Conservation (phyloP, 2,888 invertebrate genomes). For the Hypena proboscidalis region DNA sequence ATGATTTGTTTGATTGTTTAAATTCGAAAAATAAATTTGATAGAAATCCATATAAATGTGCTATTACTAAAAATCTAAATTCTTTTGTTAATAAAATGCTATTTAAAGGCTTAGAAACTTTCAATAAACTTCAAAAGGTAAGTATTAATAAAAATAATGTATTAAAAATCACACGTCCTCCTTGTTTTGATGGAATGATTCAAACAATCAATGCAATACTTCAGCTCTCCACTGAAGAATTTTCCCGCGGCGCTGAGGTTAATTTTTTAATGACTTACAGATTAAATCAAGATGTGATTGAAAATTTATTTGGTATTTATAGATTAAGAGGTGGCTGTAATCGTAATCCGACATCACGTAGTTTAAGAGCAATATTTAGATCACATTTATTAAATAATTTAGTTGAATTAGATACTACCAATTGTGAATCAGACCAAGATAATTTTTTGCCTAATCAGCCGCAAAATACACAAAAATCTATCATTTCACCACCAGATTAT, state of each 20-base stretch:
- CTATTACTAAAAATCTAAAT: slow-evolving; percentile 7
- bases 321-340: slow-evolving; percentile 29
- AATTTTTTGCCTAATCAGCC: slow-evolving; percentile 1
- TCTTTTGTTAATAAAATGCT: not conserved
- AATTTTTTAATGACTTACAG: slow-evolving; percentile 28
- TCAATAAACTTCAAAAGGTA: slow-evolving; percentile 1
- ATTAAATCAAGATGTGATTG: slow-evolving; percentile 29
- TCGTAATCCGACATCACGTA: slow-evolving; percentile 26
- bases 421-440: slow-evolving; percentile 19
- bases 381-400: slow-evolving; percentile 22
- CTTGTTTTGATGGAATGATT: slow-evolving; percentile 1
- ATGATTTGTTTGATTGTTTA: slow-evolving; percentile 19
- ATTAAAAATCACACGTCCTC: slow-evolving; percentile 1
- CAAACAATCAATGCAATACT: slow-evolving; percentile 15
- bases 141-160: slow-evolving; percentile 1
- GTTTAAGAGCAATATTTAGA: slow-evolving; percentile 23
- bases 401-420: slow-evolving; percentile 15
- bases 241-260: slow-evolving; percentile 7
- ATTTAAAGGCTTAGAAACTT: not conserved
- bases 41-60: slow-evolving; percentile 18
- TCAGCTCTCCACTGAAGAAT: slow-evolving; percentile 18
- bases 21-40: slow-evolving; percentile 19
- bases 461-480: not conserved
- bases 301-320: slow-evolving; percentile 33
- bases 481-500: not conserved